Base-by-base conservation (phyloP, 1,140 invertebrate species). In the Mya arenaria region DNA sequence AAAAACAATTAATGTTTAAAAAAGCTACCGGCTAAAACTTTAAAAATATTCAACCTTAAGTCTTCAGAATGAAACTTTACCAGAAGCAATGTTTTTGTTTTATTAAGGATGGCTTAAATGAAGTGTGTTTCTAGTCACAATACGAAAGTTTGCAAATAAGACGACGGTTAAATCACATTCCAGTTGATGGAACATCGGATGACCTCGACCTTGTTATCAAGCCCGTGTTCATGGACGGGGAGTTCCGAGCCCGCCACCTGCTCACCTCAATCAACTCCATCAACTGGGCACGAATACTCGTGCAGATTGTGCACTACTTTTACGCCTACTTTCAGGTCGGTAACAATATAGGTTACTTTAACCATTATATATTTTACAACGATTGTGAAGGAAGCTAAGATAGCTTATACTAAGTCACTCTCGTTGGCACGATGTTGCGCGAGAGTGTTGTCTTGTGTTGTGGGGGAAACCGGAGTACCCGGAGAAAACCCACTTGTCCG, bases 211-310 rank as follows among this genome's bases (percentile, higher is more conserved):
- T 89, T 23, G 90, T 91, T 15, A 93, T 94, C 28, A 93, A 92
- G 82, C 69, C 89, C 41, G 85, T 89, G 74, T 94, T 94, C 84
- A 84, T 85, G 28, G 91, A 93, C 84, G 41, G 72, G 6, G 89
- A 88, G 4, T 92, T 92, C 75, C 85, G 80, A 0, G 68, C 71
- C 8, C 77, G 88, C 44, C 86, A 93, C 68, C 88, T 89, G 58
- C 78, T 94, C 0, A 88, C 85, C 5, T 92, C 90, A 36, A 89
- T 93, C 34, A 94, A 94, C 82, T 94, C 94, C 17, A 90, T 94
- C 75, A 94, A 94, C 89, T 94, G 93, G 93, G 91, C 91, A 1
- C 84, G 94, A 36, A 92, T 94, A 44, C 88, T 94, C 89, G 88
- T 93, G 17, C 94, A 94, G 84, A 91, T 92, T 44, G 92, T 92